Conservation (phyloP, 2,888 invertebrate species). For the Macaria liturata region DNA sequence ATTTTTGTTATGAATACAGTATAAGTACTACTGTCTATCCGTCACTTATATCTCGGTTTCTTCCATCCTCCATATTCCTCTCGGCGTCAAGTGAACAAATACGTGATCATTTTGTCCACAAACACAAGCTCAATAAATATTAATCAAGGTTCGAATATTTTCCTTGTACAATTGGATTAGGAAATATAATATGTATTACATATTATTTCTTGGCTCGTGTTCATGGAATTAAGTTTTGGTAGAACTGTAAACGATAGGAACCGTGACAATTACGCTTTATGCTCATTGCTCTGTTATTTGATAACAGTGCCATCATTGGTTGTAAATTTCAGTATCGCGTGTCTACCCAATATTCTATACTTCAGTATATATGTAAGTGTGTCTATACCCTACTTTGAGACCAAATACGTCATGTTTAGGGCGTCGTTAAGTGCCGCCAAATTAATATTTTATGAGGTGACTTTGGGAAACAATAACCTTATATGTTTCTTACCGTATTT, state of each 20-base stretch:
- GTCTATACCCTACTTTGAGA: neutral
- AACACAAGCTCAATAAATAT: slow-evolving; percentile 20
- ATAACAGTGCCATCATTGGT: slow-evolving; percentile 18
- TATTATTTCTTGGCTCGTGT: no score
- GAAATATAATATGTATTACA: slow-evolving; percentile 10
- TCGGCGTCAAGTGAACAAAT: slow-evolving; percentile 19
- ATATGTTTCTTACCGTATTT: no score
- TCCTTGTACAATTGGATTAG: slow-evolving; percentile 28
- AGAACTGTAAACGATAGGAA: slow-evolving; percentile 5
- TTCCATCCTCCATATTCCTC: neutral
- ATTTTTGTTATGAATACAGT: no score
- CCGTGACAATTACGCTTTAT: slow-evolving; percentile 1
- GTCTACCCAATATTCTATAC: neutral
- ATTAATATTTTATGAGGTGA: no score
- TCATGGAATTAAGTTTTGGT: slow-evolving; percentile 6
- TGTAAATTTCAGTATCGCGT: slow-evolving; percentile 4
- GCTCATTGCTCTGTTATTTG: slow-evolving; percentile 1
- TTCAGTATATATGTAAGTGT: neutral
- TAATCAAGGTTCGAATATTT: slow-evolving; percentile 23
- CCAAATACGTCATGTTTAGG: no score
- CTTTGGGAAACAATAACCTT: no score
- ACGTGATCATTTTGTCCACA: slow-evolving; percentile 16
- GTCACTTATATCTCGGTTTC: no score
- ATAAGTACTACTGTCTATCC: no score
- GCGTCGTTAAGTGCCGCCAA: no score